Evolutionary conservation across 2,797 vertebrate genomes (phyloP).

Genomic region (Rousettus madagascariensis): DNA sequence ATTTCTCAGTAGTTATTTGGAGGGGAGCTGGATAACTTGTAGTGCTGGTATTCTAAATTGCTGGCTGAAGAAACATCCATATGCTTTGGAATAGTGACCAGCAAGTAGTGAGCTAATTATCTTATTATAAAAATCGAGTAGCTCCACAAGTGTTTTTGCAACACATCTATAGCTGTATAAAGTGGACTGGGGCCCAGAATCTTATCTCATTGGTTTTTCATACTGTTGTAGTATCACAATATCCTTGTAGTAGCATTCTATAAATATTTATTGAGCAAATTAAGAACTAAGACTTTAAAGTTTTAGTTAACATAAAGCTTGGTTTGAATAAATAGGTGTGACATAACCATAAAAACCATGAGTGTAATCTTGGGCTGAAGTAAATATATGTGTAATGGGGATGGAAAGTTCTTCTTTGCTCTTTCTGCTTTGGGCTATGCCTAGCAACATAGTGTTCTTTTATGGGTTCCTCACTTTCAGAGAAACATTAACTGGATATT

Average conservation of each 20-base stretch:
- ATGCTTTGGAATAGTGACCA: slow-evolving; percentile 58
- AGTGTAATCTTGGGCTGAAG: not conserved
- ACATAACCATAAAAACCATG: not conserved
- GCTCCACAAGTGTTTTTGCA: slow-evolving; percentile 39
- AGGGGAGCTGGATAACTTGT: slow-evolving; percentile 49
- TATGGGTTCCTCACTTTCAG: not conserved
- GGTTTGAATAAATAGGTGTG: not conserved
- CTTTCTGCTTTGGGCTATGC: not conserved
- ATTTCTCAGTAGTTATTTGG: slow-evolving; percentile 59
- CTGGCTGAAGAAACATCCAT: slow-evolving; percentile 33
- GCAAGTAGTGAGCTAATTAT: slow-evolving; percentile 38
- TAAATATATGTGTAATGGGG: not conserved
- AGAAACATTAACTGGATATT: not conserved
- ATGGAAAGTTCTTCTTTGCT: not conserved
- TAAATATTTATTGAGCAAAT: not conserved
- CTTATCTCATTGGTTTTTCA: not conserved
- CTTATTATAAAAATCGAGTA: slow-evolving; percentile 51
- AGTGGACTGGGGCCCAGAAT: not conserved
- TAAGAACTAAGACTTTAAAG: not conserved
- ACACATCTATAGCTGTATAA: not conserved
- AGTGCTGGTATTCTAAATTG: slow-evolving; percentile 55
- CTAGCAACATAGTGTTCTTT: not conserved
- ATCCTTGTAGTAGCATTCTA: not conserved
- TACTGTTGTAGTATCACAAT: not conserved
- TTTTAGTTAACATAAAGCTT: not conserved